These are phyloP conservation scores for Hymenochirus boettgeri DNA, from an alignment of 2,113 vertebrate species.

Conservation along the genomic window DNA sequence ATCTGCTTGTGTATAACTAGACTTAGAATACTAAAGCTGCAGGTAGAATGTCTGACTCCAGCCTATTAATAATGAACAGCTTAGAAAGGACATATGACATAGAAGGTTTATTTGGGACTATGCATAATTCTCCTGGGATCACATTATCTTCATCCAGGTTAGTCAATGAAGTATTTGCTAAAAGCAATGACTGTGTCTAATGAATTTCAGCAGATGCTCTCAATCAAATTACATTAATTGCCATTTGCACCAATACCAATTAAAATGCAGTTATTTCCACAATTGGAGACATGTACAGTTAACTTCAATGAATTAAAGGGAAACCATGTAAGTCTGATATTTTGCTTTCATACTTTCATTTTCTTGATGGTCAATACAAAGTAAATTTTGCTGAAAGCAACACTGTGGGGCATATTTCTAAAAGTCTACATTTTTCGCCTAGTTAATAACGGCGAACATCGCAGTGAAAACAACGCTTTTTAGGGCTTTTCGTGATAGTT, in stretches of 20 bases:
- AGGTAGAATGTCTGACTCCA: no score
- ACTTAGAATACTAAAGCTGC: no score
- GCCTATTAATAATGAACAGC: no score
- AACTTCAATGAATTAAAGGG: conserved; percentile 1
- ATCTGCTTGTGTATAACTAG: no score
- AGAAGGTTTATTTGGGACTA: no score
- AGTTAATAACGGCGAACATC: no score
- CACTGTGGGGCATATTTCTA: conserved; percentile 2
- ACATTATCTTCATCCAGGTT: background rate
- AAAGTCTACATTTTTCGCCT: no score
- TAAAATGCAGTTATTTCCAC: conserved; percentile 30
- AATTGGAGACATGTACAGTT: conserved; percentile 11
- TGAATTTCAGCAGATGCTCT: conserved; percentile 14
- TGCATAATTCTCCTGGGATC: conserved; percentile 1
- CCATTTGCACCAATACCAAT: conserved; percentile 19
- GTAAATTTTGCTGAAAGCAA: conserved; percentile 13
- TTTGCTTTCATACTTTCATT: conserved; percentile 8
- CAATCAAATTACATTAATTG: conserved; percentile 34
- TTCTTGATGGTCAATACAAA: conserved; percentile 22
- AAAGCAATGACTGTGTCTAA: conserved; percentile 27
- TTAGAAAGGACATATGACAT: no score
- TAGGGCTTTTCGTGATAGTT: no score
- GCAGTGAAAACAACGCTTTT: no score
- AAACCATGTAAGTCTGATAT: conserved; percentile 1
- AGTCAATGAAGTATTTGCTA: background rate